phyloP scores from a whole-genome alignment of 2,113 vertebrate genomes.

The Trogon surrucura region DNA sequence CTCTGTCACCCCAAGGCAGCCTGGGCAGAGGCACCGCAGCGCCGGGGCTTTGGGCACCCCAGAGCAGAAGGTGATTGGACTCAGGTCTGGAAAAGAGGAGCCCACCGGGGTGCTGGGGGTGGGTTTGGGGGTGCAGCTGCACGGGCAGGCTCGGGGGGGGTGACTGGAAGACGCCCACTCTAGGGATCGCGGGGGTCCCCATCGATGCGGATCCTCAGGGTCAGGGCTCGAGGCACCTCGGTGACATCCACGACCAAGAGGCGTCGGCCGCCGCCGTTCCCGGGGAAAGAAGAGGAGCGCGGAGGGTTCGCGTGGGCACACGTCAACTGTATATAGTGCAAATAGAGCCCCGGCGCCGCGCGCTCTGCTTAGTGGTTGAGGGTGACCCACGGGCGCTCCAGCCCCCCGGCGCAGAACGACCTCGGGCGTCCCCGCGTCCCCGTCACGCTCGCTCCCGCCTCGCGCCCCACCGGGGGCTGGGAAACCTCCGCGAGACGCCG shows the following conservation, averaged over 20 bases:
- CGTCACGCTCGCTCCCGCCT: accelerated
- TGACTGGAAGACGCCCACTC: not conserved
- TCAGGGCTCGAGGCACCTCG: not conserved
- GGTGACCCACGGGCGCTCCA: not conserved
- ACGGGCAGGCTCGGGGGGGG: not conserved
- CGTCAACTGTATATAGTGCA: constrained; percentile 53
- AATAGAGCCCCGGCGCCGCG: constrained; percentile 16
- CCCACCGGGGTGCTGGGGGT: not conserved
- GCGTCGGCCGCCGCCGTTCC: not conserved
- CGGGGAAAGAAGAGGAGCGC: not conserved
- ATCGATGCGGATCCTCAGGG: not conserved
- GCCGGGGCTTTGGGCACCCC: not conserved
- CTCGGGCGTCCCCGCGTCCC: accelerated
- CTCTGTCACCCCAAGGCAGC: accelerated
- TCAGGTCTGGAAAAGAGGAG: not conserved
- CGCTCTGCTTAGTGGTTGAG: constrained; percentile 2
- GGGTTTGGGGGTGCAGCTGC: not conserved
- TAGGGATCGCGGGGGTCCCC: not conserved
- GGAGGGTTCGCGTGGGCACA: not conserved
- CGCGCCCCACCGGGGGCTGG: accelerated
- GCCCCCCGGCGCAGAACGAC: not conserved
- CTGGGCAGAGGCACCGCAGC: not conserved
- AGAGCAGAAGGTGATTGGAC: not conserved
- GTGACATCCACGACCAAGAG: not conserved
- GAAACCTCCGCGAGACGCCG: accelerated